Evolutionary conservation across 2,888 invertebrate genomes (phyloP), one percentile per base, ranked within the genome.

Genomic region (Ptychoptera contaminata): DNA sequence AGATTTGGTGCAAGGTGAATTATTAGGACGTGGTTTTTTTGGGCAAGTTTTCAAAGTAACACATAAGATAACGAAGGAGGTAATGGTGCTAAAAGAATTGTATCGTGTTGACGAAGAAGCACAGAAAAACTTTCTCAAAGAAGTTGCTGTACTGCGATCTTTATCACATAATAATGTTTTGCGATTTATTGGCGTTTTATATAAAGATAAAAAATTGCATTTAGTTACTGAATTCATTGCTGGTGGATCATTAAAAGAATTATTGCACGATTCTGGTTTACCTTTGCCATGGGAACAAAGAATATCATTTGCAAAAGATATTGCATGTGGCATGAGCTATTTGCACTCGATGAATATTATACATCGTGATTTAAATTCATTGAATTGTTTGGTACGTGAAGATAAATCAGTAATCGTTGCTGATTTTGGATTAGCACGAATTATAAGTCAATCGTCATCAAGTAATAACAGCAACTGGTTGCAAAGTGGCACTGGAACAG

Each of bases 31-130:
- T 56, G 94, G 94, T 1, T 94, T 93, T 68, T 94, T 93, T 65
- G 94, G 94, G 2, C 87, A 91, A 62, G 88, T 85, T 47, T 86
- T 78, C 64, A 83, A 88, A 69, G 91, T 92, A 45, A 92, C 90
- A 1, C 92, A 93, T 60, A 77, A 83, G 43, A 80, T 82, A 53
- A 91, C 91, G 1, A 81, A 81, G 50, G 93, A 94, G 67, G 83
- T 91, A 38, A 93, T 94, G 92, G 93, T 94, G 53, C 74, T 94
- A 37, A 94, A 94, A 58, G 92, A 94, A 60, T 71, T 94, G 45
- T 86, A 91, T 67, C 72, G 90, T 45, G 86, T 93, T 16, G 93
- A 94, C 58, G 93, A 92, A 59, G 90, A 88, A 56, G 93, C 93
- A 1, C 92, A 94, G 62, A 80, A 82, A 55, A 91, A 87, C 67